Evolutionary conservation across 2,113 vertebrate species (phyloP), one percentile per base, ranked within the genome.

Genomic region (Columbina picui): DNA sequence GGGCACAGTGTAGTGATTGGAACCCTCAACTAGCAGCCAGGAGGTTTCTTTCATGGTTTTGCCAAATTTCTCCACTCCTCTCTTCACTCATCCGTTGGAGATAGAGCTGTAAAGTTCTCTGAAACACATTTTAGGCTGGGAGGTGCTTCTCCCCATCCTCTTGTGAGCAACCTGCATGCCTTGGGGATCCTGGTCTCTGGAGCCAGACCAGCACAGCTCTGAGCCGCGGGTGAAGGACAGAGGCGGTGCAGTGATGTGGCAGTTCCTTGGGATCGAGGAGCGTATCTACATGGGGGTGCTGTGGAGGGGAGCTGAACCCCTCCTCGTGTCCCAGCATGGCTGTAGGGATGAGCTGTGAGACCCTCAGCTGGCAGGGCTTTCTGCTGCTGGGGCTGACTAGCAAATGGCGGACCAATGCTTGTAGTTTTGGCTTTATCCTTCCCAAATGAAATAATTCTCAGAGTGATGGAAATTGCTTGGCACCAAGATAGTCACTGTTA

Each of bases 181-280:
- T 22, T 30, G n/a, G 39, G 27, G 29, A 29, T 76, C 39, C 63
- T 52, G 53, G 8, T 57, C 25, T 57, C 30, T 50, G 64, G n/a
- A 12, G 21, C 41, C 22, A 18, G 22, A 12, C 10, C 1, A 65
- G 63, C 55, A 56, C 45, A 57, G 64, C 81, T 69, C 30, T 52
- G 36, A 64, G 43, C 11, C 60, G 9, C 20, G 38, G 47, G 6
- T 20, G 39, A 59, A 84, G 19, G 49, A 25, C 29, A 63, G 32
- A 68, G 60, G 64, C 1, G 1, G 6, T 2, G 1, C 0, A 1
- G 30, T 39, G 34, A 20, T 0, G 0, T 34, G 50, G 29, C 21
- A 34, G 27, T 50, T 81, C 56, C 26, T 41, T 78, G 74, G 67
- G 41, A 26, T 14, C 1, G 2, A 90, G 84, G 65, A 68, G 32